Evolutionary conservation across 2,888 invertebrate genomes (phyloP).

Genomic region (Lasioglossum morio): DNA sequence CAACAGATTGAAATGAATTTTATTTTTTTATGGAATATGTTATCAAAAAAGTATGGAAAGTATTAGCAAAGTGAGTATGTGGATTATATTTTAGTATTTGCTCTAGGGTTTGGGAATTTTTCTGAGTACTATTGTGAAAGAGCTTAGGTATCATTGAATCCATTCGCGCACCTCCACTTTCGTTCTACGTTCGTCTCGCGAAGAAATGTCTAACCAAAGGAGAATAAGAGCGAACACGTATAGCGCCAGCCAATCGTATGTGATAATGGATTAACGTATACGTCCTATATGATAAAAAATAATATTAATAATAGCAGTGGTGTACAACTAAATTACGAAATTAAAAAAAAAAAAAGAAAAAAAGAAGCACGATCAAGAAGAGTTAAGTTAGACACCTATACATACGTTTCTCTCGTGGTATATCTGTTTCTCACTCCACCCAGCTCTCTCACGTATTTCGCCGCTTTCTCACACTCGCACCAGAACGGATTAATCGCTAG

Average conservation of each 20-base stretch:
- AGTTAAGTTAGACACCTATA: slow-evolving; percentile 33
- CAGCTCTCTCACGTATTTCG: slow-evolving; percentile 23
- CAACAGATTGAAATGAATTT: background rate
- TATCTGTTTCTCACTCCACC: slow-evolving; percentile 18
- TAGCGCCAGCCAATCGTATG: slow-evolving; percentile 23
- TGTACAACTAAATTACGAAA: slow-evolving; percentile 46
- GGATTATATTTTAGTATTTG: background rate
- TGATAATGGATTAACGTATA: slow-evolving; percentile 27
- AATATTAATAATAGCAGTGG: slow-evolving; percentile 37
- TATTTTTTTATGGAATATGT: background rate
- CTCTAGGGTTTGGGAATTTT: too few species aligned
- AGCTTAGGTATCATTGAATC: background rate
- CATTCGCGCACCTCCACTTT: background rate
- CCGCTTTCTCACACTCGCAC: slow-evolving; percentile 23
- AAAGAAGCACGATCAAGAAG: slow-evolving; percentile 40
- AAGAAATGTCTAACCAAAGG: background rate
- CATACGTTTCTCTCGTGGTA: slow-evolving; percentile 6
- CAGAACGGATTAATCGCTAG: slow-evolving; percentile 50
- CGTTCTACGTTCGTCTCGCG: too few species aligned
- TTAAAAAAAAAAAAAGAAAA: slow-evolving; percentile 34
- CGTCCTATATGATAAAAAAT: slow-evolving; percentile 40
- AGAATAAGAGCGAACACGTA: slow-evolving; percentile 16
- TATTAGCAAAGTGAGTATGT: background rate
- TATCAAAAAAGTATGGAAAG: background rate
- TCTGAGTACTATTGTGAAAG: background rate